Conservation (phyloP, 2,113 vertebrate species). For the Centropus bengalensis region DNA sequence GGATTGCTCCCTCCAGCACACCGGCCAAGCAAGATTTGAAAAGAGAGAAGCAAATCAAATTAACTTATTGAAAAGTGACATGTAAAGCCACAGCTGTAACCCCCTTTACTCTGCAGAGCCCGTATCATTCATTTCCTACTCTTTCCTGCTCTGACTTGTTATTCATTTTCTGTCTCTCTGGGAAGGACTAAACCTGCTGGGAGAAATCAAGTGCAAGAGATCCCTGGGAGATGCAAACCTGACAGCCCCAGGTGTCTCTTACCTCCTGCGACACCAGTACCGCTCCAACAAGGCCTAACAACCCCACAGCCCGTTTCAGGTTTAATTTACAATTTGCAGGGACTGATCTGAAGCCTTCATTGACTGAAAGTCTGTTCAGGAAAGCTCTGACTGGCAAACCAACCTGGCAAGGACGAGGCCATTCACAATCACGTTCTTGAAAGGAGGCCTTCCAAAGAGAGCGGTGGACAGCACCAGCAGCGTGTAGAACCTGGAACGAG, state of each 20-base stretch:
- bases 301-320: background rate
- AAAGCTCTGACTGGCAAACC: background rate
- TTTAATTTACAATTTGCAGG: background rate
- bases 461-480: conserved; percentile 93
- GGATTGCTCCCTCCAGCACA: background rate
- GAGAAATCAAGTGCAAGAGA: background rate
- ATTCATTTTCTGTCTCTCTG: background rate
- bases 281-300: background rate
- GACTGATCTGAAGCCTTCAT: background rate
- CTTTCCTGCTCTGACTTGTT: background rate
- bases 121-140: background rate
- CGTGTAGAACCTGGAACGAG: conserved; percentile 91
- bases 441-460: conserved; percentile 93
- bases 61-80: background rate
- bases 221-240: background rate
- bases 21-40: background rate
- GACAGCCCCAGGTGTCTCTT: background rate
- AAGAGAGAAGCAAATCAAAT: background rate
- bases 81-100: background rate
- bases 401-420: conserved; percentile 95
- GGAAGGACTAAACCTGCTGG: background rate
- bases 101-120: background rate
- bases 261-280: background rate
- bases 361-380: background rate
- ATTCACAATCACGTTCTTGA: conserved; percentile 97